A percentile compares a stretch with the other conserved stretches of the same genome.
Conservation (phyloP, 2,113 vertebrate species). For the Scatophagus argus region DNA sequence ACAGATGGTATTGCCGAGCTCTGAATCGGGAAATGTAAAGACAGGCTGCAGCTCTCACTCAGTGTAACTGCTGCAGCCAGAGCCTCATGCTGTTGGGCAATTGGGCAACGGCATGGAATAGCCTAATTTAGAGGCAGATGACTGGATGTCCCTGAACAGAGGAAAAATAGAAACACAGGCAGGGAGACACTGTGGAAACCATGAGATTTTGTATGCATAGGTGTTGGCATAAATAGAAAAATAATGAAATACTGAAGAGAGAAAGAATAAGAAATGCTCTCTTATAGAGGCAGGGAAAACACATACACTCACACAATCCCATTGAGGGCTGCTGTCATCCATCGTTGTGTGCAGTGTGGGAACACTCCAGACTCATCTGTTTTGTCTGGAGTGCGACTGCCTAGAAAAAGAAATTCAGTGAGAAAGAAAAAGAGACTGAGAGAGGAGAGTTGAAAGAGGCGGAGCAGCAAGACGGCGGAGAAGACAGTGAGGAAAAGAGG, state of each 20-base stretch:
- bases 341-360: constrained; percentile 16
- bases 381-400: constrained; percentile 41
- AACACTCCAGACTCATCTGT: constrained; percentile 58
- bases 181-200: constrained; percentile 1
- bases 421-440: constrained; percentile 15
- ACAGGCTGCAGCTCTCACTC: constrained; percentile 40
- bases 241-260: constrained; percentile 16
- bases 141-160: constrained; percentile 54
- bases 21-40: constrained; percentile 53
- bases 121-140: constrained; percentile 71
- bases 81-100: constrained; percentile 69
- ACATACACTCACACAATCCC: constrained; percentile 29
- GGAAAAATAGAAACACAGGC: constrained; percentile 14
- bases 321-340: constrained; percentile 38
- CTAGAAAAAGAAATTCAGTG: constrained; percentile 32
- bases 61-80: constrained; percentile 46
- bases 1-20: constrained; percentile 36
- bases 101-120: constrained; percentile 73
- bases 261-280: constrained; percentile 15
- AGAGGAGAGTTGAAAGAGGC: neutral
- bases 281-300: constrained; percentile 2
- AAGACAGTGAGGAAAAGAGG: constrained; percentile 20
- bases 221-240: constrained; percentile 4
- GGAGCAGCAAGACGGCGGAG: neutral
- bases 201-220: constrained; percentile 6